Evolutionary conservation across 2,888 invertebrate genomes (phyloP).

Genomic region (Melinaea marsaeus): DNA sequence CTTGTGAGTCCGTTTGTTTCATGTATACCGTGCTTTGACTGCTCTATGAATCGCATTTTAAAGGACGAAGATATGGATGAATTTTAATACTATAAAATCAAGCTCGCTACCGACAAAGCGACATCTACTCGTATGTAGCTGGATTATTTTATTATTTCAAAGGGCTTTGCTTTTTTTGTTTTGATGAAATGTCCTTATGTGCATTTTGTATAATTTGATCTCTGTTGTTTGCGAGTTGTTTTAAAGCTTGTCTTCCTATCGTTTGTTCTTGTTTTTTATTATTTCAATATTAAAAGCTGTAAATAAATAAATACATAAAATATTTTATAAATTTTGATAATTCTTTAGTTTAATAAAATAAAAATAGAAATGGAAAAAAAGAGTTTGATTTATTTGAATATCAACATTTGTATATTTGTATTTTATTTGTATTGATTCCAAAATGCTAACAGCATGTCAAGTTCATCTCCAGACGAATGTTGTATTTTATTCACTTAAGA

Average conservation of each 20-base stretch:
- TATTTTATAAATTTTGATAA: neutral
- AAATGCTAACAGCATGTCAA: neutral
- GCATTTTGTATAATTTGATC: constrained; percentile 30
- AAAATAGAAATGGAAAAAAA: too few species aligned
- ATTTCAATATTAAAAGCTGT: constrained; percentile 23
- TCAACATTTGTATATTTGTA: too few species aligned
- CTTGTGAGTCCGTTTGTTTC: constrained; percentile 48
- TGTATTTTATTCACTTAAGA: neutral
- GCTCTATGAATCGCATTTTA: constrained; percentile 44
- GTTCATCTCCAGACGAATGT: neutral
- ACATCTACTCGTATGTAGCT: neutral
- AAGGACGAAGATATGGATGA: constrained; percentile 35
- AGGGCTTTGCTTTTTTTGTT: constrained; percentile 5
- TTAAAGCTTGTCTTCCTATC: constrained; percentile 40
- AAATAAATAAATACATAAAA: neutral
- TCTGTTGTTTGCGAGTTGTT: constrained; percentile 36
- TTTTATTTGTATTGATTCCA: too few species aligned
- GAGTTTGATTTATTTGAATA: too few species aligned
- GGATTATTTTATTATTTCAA: neutral
- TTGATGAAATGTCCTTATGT: constrained; percentile 35
- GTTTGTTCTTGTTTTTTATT: constrained; percentile 41
- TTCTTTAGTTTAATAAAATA: neutral
- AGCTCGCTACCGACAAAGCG: neutral
- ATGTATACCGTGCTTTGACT: constrained; percentile 46
- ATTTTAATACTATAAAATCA: constrained; percentile 1